Percentiles rank a stretch among this genome's conserved stretches.
phyloP scores from a whole-genome alignment of 2,888 invertebrate genomes.

The Caenorhabditis zanzibari region DNA sequence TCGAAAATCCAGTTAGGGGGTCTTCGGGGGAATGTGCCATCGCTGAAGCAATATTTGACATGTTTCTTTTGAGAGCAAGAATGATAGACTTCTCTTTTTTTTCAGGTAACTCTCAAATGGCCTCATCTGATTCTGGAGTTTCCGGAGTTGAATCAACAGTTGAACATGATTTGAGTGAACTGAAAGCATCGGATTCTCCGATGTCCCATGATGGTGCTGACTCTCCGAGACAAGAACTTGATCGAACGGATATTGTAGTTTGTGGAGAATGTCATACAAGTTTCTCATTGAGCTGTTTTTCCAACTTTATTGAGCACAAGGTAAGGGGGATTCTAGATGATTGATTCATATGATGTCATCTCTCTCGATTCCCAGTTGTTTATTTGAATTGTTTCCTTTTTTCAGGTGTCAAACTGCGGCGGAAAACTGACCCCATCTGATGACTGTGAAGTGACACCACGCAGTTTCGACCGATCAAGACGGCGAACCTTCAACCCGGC shows the following conservation, averaged over 20 bases:
- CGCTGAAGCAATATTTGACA: constrained; percentile 35
- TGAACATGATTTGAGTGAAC: constrained; percentile 76
- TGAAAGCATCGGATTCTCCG: constrained; percentile 75
- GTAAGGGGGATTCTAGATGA: constrained; percentile 61
- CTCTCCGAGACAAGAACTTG: constrained; percentile 59
- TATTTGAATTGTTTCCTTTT: constrained; percentile 13
- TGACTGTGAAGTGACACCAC: constrained; percentile 68
- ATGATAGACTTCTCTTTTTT: constrained; percentile 8
- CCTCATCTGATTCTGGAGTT: constrained; percentile 83
- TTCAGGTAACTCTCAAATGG: constrained; percentile 78
- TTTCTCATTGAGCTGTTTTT: constrained; percentile 78
- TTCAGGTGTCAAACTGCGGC: constrained; percentile 74
- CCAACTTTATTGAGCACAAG: constrained; percentile 82
- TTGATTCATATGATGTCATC: constrained; percentile 27
- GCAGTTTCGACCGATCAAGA: constrained; percentile 69
- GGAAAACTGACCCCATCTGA: constrained; percentile 77
- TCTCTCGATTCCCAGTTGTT: not conserved
- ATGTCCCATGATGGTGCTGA: constrained; percentile 72
- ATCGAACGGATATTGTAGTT: constrained; percentile 75
- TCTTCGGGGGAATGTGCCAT: not conserved
- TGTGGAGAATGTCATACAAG: constrained; percentile 80
- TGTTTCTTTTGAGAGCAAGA: not conserved
- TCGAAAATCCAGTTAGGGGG: constrained; percentile 29
- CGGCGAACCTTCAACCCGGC: constrained; percentile 72
- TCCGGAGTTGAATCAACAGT: constrained; percentile 83